Evolutionary conservation across 2,797 vertebrate genomes (phyloP), one percentile per base, ranked within the genome.

Genomic region (Poecilia velifera): DNA sequence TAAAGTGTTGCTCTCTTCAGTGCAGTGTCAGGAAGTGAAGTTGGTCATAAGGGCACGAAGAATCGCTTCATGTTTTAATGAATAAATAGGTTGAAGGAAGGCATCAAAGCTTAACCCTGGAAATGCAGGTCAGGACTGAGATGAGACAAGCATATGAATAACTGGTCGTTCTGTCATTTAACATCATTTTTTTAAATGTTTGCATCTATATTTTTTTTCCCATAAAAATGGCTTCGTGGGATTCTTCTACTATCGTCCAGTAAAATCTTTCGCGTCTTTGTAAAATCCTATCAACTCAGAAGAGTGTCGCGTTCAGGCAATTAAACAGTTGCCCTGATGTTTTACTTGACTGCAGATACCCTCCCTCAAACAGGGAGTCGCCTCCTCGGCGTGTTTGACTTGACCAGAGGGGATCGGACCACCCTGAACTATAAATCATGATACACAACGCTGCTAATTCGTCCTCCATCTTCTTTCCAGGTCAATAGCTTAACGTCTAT

Each of bases 31-130:
- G 84, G 70, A 75, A 75, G 76, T 81, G 86, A 87, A 78, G 68
- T 3, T 3, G 28, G 41, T 45, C 68, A 71, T 43, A 14, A 71
- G 89, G 79, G 87, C 88, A 83, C 82, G 83, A 86, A 87, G 88
- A 83, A 82, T 87, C 74, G 90, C 87, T 92, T 93, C 91, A 93
- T 93, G 92, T 90, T 94, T 94, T 94, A 95, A 95, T 94, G 88
- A 95, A 92, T 87, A 92, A 91, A 87, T 91, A 91, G 90, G 93
- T 89, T 86, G 80, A 85, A 93, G 86, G 91, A 89, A 87, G 83
- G 88, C 87, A 84, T 94, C 90, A 88, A 88, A 87, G 87, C 86
- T 88, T 78, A 90, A 84, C 88, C 76, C 86, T 73, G 88, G 83
- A 94, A 92, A 88, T 77, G 83, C 64, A 88, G 86, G 84, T 77